Evolutionary conservation across 2,888 invertebrate species (phyloP).

Genomic region (Ephialtes manifestator): DNA sequence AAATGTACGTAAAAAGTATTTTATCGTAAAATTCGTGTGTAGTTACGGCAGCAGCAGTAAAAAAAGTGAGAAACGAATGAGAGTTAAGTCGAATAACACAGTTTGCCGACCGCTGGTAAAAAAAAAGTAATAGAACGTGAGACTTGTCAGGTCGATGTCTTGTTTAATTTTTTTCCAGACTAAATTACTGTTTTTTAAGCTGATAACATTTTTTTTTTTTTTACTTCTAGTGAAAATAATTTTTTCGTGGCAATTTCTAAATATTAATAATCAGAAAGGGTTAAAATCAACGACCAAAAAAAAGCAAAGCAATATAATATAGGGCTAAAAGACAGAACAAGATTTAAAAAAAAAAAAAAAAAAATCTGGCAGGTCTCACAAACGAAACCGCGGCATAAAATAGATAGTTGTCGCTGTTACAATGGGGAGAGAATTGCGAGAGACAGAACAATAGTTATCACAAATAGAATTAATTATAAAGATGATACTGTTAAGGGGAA

Average conservation of each 20-base stretch:
- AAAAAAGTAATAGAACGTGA: slow-evolving; percentile 28
- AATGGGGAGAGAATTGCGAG: slow-evolving; percentile 75
- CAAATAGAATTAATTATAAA: slow-evolving; percentile 65
- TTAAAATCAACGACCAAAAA: slow-evolving; percentile 25
- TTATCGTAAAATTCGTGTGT: slow-evolving; percentile 70
- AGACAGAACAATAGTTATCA: slow-evolving; percentile 73
- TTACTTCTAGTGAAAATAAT: background rate
- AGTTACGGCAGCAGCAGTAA: slow-evolving; percentile 6
- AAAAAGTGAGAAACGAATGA: slow-evolving; percentile 52
- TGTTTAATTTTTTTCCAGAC: background rate
- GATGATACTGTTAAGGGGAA: slow-evolving; percentile 56
- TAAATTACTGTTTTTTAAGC: background rate
- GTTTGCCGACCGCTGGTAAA: slow-evolving; percentile 33
- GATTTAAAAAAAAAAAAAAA: background rate
- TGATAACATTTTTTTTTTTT: background rate
- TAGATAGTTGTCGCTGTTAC: slow-evolving; percentile 65
- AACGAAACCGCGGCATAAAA: slow-evolving; percentile 27
- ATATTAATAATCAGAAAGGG: background rate
- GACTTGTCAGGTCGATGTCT: slow-evolving; percentile 47
- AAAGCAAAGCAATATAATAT: slow-evolving; percentile 34
- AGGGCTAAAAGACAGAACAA: background rate
- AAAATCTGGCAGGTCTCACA: slow-evolving; percentile 50
- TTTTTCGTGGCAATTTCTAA: background rate
- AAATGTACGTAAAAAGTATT: slow-evolving; percentile 69
- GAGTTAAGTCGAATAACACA: slow-evolving; percentile 45